phyloP scores from a whole-genome alignment of 2,113 vertebrate species.

The Abramis brama region DNA sequence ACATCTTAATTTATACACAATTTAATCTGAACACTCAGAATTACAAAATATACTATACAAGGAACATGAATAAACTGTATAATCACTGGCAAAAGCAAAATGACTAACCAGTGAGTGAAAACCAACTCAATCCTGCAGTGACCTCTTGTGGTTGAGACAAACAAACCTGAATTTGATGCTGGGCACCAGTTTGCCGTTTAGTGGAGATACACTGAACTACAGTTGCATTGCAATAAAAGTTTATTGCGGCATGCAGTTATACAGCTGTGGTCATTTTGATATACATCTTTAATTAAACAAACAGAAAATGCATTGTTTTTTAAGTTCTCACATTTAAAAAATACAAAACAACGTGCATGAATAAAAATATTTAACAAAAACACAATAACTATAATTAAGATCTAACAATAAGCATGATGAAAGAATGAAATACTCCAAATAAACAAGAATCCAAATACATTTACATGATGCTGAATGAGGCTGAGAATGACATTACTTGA shows the following conservation, averaged over 20 bases:
- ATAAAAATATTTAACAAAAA: too few species aligned
- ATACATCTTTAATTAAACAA: background rate
- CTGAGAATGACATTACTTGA: too few species aligned
- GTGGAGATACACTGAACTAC: background rate
- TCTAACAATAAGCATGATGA: too few species aligned
- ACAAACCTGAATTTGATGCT: background rate
- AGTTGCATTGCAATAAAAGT: background rate
- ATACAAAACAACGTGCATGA: too few species aligned
- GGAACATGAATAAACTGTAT: background rate
- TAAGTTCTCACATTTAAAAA: too few species aligned
- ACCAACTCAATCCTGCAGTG: background rate
- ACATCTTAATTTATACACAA: background rate
- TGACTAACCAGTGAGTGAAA: background rate
- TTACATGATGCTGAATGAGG: too few species aligned
- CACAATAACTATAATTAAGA: too few species aligned
- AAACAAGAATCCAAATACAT: too few species aligned
- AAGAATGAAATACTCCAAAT: too few species aligned
- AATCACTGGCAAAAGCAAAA: background rate
- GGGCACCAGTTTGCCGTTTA: background rate
- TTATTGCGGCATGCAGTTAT: background rate
- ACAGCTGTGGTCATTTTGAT: background rate
- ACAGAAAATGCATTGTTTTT: background rate
- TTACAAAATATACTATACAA: too few species aligned
- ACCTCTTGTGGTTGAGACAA: constrained; percentile 6
- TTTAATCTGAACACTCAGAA: background rate